Evolutionary conservation across 2,113 vertebrate species (phyloP).

Genomic region (Hemicordylus capensis): DNA sequence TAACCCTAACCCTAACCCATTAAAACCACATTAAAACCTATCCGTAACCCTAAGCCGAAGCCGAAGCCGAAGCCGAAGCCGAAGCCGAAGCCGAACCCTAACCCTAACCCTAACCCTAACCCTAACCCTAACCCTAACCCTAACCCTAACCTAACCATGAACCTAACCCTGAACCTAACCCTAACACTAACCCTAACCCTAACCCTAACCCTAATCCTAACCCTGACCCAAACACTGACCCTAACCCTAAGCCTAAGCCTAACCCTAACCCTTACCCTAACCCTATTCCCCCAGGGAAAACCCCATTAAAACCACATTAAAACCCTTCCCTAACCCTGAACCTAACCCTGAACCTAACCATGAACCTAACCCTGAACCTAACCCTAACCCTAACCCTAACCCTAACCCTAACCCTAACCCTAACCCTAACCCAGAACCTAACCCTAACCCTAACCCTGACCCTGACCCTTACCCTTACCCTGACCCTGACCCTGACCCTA

Average conservation of each 20-base stretch:
- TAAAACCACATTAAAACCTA: constrained; percentile 6
- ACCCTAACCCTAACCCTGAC: too few species aligned
- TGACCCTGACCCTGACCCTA: too few species aligned
- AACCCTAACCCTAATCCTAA: too few species aligned
- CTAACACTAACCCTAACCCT: too few species aligned
- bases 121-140: constrained; percentile 34
- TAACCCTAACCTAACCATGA: neutral
- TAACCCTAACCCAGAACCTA: too few species aligned
- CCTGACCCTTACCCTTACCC: neutral
- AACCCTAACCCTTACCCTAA: too few species aligned
- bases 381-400: constrained; percentile 24
- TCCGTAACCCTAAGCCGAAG: constrained; percentile 18
- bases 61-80: constrained; percentile 20
- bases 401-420: constrained; percentile 19
- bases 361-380: constrained; percentile 34
- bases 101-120: constrained; percentile 24
- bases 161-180: too few species aligned
- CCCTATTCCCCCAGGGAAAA: too few species aligned
- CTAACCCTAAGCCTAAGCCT: constrained; percentile 25
- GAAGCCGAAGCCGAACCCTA: constrained; percentile 10
- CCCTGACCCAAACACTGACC: too few species aligned
- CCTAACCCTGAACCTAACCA: constrained; percentile 27
- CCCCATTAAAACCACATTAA: constrained; percentile 31
- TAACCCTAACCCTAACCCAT: neutral
- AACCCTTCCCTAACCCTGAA: constrained; percentile 21